Conservation (phyloP, 2,113 vertebrate genomes). For the Sinosuthora webbiana region DNA sequence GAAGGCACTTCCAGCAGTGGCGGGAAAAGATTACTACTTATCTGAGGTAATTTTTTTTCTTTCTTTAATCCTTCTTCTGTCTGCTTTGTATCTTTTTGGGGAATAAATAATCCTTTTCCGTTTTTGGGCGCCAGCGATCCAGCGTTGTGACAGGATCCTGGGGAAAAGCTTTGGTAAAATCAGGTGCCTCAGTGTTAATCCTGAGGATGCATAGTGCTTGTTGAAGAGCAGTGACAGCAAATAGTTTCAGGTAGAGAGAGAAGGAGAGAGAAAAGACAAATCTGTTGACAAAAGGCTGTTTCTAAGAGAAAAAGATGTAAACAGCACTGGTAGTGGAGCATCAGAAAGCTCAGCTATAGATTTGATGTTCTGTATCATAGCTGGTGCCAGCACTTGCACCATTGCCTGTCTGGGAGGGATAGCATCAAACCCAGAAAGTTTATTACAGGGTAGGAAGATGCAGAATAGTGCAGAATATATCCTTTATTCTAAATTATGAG, state of each 20-base stretch:
- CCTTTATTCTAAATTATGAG: neutral
- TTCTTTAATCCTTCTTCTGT: neutral
- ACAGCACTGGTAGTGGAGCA: neutral
- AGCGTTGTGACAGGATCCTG: neutral
- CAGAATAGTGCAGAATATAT: neutral
- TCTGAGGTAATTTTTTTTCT: neutral
- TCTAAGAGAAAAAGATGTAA: neutral
- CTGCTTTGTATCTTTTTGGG: neutral
- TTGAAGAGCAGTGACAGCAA: neutral
- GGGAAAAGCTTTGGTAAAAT: neutral
- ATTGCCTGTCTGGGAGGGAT: neutral
- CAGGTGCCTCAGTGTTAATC: neutral
- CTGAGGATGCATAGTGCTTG: neutral
- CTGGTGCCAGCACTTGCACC: neutral
- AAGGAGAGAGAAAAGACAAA: neutral
- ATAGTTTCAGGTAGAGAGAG: neutral
- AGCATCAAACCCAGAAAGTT: neutral
- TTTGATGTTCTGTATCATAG: neutral
- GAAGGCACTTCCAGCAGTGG: neutral
- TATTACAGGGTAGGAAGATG: neutral
- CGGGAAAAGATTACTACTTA: neutral
- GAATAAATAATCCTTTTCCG: neutral
- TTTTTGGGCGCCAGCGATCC: neutral
- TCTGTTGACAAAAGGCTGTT: neutral
- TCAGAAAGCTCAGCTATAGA: neutral